A percentile compares a stretch with the other conserved stretches of the same genome.
These are phyloP conservation scores for Pollenia angustigena DNA, from an alignment of 2,888 invertebrate species.

Conservation along the genomic window DNA sequence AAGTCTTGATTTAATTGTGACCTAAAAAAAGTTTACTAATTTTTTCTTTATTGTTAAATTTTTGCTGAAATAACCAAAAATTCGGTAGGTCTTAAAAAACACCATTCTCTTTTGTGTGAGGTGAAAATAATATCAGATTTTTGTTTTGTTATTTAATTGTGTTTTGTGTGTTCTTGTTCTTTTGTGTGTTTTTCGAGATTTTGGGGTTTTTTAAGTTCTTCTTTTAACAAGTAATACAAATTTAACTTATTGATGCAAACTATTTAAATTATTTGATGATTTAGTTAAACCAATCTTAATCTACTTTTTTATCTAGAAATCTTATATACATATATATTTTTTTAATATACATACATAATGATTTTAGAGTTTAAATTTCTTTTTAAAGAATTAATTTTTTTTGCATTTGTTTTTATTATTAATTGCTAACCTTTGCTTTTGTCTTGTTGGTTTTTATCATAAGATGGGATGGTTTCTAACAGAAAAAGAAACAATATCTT, in stretches of 20 bases:
- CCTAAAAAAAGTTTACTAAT: neutral
- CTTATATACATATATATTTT: no score
- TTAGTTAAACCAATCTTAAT: no score
- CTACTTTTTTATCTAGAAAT: no score
- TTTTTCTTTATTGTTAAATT: neutral
- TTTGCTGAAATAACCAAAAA: neutral
- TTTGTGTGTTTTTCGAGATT: no score
- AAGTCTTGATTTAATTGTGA: neutral
- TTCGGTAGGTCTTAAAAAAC: neutral
- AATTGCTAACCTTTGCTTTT: constrained; percentile 7
- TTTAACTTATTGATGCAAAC: no score
- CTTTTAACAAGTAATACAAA: no score
- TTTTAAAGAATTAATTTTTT: neutral
- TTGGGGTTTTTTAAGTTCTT: no score
- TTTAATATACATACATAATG: no score
- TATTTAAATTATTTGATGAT: no score
- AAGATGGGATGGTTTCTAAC: constrained; percentile 12
- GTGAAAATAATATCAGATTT: neutral
- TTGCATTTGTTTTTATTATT: neutral
- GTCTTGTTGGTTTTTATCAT: constrained; percentile 6
- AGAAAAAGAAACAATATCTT: constrained; percentile 5
- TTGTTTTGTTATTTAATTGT: neutral
- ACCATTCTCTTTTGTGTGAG: neutral
- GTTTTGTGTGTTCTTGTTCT: no score
- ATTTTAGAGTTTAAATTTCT: constrained; percentile 13